A percentile compares a stretch with the other conserved stretches of the same genome.
Conservation (phyloP, 2,888 invertebrate genomes). For the Tachina fera region DNA sequence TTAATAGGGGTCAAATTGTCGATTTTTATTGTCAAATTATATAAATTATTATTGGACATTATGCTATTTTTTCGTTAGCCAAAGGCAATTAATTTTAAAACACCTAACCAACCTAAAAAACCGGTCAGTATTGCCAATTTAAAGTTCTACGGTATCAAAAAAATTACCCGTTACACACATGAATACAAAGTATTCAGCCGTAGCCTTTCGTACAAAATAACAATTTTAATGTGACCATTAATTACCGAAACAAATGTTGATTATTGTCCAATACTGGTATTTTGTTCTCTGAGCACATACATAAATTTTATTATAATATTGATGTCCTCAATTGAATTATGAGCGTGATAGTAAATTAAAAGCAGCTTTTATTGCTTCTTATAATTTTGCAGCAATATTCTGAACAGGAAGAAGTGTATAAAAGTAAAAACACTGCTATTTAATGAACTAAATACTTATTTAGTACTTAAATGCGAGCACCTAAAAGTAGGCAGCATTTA, state of each 20-base stretch:
- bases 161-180: neutral
- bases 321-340: constrained; percentile 28
- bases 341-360: constrained; percentile 15
- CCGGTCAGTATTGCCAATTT: no score
- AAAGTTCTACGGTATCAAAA: no score
- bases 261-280: constrained; percentile 10
- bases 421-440: neutral
- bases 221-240: constrained; percentile 56
- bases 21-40: no score
- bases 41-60: no score
- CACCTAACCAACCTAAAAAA: no score
- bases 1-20: no score
- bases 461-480: neutral
- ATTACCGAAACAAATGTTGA: constrained; percentile 49
- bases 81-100: no score
- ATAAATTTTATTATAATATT: constrained; percentile 41
- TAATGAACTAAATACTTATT: neutral
- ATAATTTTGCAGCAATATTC: neutral
- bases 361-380: neutral
- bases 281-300: constrained; percentile 1
- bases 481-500: constrained; percentile 18
- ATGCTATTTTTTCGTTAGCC: no score
- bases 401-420: neutral
- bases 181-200: neutral
- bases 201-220: constrained; percentile 10